Percentiles rank a stretch among this genome's conserved stretches.
Evolutionary conservation across 2,113 vertebrate species (phyloP).

Genomic region (Vireo altiloquus): DNA sequence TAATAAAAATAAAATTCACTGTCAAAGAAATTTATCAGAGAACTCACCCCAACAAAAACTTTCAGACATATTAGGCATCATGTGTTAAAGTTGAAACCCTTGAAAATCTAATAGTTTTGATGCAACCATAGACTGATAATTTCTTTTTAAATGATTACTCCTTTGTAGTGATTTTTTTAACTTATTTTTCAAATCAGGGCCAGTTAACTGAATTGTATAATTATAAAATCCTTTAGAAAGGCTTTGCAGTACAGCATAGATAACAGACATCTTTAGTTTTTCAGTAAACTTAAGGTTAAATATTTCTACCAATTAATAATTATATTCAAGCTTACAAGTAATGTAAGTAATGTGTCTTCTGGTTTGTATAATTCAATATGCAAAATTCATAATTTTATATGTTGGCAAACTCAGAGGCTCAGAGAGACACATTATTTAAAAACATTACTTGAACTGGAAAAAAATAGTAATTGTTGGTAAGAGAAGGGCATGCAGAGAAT

Average conservation of each 20-base stretch:
- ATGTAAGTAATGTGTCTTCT: neutral
- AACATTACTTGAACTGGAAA: neutral
- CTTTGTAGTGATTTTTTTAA: neutral
- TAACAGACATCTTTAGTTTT: neutral
- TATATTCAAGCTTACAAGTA: neutral
- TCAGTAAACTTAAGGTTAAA: neutral
- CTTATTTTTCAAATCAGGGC: neutral
- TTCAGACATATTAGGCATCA: neutral
- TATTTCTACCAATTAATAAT: conserved; percentile 48
- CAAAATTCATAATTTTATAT: neutral
- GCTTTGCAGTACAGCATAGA: neutral
- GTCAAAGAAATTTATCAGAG: neutral
- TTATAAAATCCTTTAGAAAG: neutral
- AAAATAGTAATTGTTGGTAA: neutral
- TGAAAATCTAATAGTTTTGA: neutral
- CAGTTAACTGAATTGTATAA: neutral
- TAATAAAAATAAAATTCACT: neutral
- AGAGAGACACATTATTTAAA: neutral
- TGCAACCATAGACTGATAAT: neutral
- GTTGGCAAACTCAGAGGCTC: neutral
- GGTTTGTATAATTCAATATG: conserved; percentile 3
- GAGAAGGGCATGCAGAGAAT: neutral
- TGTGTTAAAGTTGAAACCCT: neutral
- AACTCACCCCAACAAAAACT: neutral
- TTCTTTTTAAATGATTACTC: neutral